Base-by-base conservation (phyloP, 1,140 invertebrate species). In the Phocides pigmalion region DNA sequence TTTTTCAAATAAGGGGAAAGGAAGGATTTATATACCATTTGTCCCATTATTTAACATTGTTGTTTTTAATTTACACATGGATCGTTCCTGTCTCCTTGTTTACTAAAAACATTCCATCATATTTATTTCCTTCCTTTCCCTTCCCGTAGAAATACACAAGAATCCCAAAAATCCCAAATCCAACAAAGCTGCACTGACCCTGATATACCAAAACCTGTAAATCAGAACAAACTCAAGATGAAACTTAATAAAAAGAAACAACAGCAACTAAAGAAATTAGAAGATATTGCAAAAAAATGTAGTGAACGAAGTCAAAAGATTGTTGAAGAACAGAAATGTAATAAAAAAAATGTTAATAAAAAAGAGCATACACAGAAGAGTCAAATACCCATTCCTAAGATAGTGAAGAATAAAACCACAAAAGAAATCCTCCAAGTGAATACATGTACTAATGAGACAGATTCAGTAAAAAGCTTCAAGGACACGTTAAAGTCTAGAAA, bases 1-100 rank as follows among this genome's bases (percentile, higher is more conserved):
- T 41, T 35, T 77, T 81, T 66, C 84, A 87, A 91, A 91, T 89
- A 89, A 91, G 87, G 89, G 89, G 85, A 89, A 89, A 89, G 89
- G 87, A 91, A 91, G 88, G 76, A 69, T 16, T 62, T 54, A 59
- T 53, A 19, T 59, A 59, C n/a, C n/a, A n/a, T n/a, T n/a, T n/a
- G 28, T 62, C 28, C 58, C 62, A 19, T 62, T 51, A 62, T 74
- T 76, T 75, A 64, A 37, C n/a, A 35, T 54, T 32, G 65, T 46
- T 66, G 63, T 73, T 50, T 39, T 76, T 53, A 54, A 51, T 51
- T 64, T 58, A 25, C 4, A 15, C 54, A 42, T 63, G n/a, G 35
- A 42, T 63, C 70, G 62, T 89, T 91, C 89, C 87, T 91, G 72
- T 80, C 89, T 91, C 89, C 89, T 91, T 89, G 78, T 91, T 91